Conservation (phyloP, 2,113 vertebrate genomes). For the Strix aluco region DNA sequence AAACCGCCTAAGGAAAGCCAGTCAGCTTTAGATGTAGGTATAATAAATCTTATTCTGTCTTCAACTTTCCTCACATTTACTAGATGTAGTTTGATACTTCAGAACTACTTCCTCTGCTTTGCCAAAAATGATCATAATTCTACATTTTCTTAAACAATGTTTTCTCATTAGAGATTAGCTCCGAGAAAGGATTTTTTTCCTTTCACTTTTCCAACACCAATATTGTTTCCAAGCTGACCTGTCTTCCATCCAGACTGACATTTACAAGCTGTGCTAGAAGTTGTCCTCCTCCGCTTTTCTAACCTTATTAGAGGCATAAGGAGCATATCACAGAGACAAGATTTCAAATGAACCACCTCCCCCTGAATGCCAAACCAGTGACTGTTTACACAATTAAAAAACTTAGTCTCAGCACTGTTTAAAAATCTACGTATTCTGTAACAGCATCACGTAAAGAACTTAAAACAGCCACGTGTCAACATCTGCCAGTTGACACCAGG, state of each 20-base stretch:
- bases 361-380: slow-evolving; percentile 50
- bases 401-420: neutral
- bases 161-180: neutral
- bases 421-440: neutral
- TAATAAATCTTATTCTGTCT: neutral
- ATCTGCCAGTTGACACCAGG: neutral
- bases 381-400: slow-evolving; percentile 51
- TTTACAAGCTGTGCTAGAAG: slow-evolving; percentile 67
- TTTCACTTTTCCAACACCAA: slow-evolving; percentile 45
- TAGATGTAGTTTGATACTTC: neutral
- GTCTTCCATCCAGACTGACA: slow-evolving; percentile 58
- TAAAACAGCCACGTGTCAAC: neutral
- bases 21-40: neutral
- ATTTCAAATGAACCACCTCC: slow-evolving; percentile 59
- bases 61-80: neutral
- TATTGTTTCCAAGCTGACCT: slow-evolving; percentile 7
- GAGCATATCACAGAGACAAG: slow-evolving; percentile 52
- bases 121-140: neutral
- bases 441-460: neutral
- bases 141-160: neutral
- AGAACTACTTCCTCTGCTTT: neutral
- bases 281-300: slow-evolving; percentile 47
- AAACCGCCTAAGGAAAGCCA: neutral
- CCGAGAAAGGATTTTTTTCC: neutral
- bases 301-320: slow-evolving; percentile 60